Percentiles rank a stretch among this genome's conserved stretches.
These are phyloP conservation scores for Agrotis clavis DNA, from an alignment of 2,888 invertebrate genomes.

Conservation along the genomic window DNA sequence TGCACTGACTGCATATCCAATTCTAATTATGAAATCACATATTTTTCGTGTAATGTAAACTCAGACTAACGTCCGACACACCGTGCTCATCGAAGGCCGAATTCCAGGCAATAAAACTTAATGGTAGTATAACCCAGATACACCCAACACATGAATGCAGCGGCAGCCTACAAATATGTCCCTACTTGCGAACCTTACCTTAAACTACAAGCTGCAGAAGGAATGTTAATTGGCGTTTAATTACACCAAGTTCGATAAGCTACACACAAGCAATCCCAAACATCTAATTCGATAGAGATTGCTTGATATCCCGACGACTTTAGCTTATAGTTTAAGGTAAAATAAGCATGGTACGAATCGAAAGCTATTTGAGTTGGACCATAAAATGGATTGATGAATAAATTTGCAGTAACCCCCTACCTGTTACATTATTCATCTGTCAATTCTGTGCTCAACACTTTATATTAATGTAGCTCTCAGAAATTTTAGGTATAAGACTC, in stretches of 20 bases:
- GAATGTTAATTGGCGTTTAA: constrained; percentile 75
- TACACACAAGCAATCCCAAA: constrained; percentile 45
- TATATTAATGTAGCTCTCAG: constrained; percentile 34
- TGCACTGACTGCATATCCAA: constrained; percentile 58
- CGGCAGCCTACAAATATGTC: constrained; percentile 76
- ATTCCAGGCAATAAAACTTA: constrained; percentile 83
- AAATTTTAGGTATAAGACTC: constrained; percentile 44
- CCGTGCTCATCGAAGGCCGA: constrained; percentile 77
- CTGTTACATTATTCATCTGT: constrained; percentile 36
- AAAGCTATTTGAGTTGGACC: constrained; percentile 22
- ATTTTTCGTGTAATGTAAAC: constrained; percentile 65
- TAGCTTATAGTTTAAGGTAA: too few relatives aligned
- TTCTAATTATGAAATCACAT: constrained; percentile 65
- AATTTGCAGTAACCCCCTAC: constrained; percentile 47
- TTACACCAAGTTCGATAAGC: constrained; percentile 65
- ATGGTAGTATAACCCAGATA: constrained; percentile 84
- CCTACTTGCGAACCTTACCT: constrained; percentile 71
- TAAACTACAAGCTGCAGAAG: constrained; percentile 66
- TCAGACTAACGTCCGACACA: constrained; percentile 66
- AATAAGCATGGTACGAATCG: constrained; percentile 29
- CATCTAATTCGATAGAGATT: constrained; percentile 43
- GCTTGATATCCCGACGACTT: constrained; percentile 24
- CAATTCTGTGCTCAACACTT: constrained; percentile 24
- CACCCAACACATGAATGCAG: constrained; percentile 77
- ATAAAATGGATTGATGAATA: constrained; percentile 48